Evolutionary conservation across 2,113 vertebrate genomes (phyloP), one percentile per base, ranked within the genome.

Genomic region (Pycnonotus jocosus): DNA sequence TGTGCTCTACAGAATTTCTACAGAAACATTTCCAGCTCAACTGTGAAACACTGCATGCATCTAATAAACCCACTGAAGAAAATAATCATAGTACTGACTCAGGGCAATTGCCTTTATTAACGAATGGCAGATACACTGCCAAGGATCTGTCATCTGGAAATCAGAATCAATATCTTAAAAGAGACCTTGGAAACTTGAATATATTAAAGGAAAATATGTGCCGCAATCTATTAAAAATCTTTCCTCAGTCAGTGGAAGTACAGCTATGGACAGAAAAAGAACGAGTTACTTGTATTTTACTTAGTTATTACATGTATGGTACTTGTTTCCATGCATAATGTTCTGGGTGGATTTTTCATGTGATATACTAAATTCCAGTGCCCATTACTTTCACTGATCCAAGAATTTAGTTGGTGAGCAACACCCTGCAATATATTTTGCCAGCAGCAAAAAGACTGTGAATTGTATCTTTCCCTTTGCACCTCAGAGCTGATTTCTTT

Each of bases 91-190:
- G 33, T 71, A 94, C 27, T 71, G 87, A 92, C 53, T 95, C 58
- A 54, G 44, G 48, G n/a, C 47, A 86, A 85, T 76, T 65, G 51
- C 60, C 68, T 58, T 65, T 86, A 86, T 72, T 93, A 92, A 92
- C 0, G 0, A 57, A 71, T n/a, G 30, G 90, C 35, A 73, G 68
- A 78, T 76, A 86, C 20, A 58, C 53, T 40, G 76, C 50, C 80
- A 93, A 88, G 45, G 47, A 88, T 76, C 65, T 79, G 79, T 47
- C 81, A 79, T 50, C 79, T 74, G 54, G 40, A 86, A 93, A 88
- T 91, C 53, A 71, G 38, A 92, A 90, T 90, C 86, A 48, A 5
- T 93, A 93, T n/a, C 65, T 91, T 77, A 77, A 81, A 81, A 94
- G n/a, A 87, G 35, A 30, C 33, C 51, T 92, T 74, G 65, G 78